Percentiles rank a stretch among this genome's conserved stretches.
Conservation (phyloP, 2,797 vertebrate genomes). For the Syngnathus acus region DNA sequence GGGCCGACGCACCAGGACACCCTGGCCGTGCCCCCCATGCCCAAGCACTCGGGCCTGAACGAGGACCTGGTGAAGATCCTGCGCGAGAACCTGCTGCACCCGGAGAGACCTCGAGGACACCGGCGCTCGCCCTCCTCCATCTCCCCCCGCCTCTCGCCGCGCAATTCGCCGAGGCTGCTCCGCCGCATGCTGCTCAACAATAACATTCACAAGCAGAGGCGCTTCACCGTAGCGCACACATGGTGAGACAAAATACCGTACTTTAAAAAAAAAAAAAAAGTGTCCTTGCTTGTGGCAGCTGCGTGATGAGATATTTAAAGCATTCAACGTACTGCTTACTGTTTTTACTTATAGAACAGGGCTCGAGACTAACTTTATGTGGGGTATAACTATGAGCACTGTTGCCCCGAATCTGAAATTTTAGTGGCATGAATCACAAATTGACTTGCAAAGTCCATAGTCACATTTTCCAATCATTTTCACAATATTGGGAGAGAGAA, state of each 20-base stretch:
- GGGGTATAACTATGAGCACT: too few species aligned
- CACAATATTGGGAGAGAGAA: too few species aligned
- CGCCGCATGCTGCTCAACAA: conserved; percentile 93
- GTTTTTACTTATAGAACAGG: too few species aligned
- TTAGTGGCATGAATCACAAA: too few species aligned
- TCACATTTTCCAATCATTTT: too few species aligned
- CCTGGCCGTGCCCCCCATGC: conserved; percentile 83
- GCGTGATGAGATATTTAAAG: not conserved
- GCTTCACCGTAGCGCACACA: conserved; percentile 97
- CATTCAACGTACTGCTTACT: not conserved
- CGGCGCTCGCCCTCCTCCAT: conserved; percentile 80
- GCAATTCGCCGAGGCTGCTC: conserved; percentile 92
- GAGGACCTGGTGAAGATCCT: conserved; percentile 95
- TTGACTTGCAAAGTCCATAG: too few species aligned
- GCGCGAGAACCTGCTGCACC: conserved; percentile 93
- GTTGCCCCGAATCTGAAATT: too few species aligned
- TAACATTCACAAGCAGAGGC: conserved; percentile 90
- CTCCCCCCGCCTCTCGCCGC: conserved; percentile 86
- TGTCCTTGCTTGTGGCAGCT: not conserved
- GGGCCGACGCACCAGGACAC: conserved; percentile 79
- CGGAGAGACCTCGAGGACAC: conserved; percentile 78
- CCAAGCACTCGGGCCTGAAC: conserved; percentile 86
- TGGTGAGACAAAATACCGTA: conserved; percentile 74
- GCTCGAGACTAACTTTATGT: too few species aligned
- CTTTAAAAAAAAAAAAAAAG: not conserved